A percentile compares a stretch with the other conserved stretches of the same genome.
phyloP scores from a whole-genome alignment of 2,797 vertebrate genomes.

The Holocentrus rufus region DNA sequence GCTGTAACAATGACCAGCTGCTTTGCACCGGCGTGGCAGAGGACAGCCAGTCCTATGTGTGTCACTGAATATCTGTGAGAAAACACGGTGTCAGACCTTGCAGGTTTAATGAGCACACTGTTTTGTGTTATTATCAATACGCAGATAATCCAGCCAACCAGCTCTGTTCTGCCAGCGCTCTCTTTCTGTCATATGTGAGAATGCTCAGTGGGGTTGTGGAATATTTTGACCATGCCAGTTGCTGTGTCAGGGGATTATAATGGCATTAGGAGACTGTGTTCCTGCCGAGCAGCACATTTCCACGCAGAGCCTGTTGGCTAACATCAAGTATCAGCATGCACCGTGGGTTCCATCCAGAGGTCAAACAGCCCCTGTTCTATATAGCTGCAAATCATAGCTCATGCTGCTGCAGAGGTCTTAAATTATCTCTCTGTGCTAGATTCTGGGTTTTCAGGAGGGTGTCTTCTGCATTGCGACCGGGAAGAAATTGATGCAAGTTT shows the following conservation, averaged over 20 bases:
- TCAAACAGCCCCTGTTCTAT: slow-evolving; percentile 73
- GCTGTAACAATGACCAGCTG: slow-evolving; percentile 67
- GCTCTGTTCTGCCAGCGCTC: slow-evolving; percentile 56
- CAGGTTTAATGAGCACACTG: slow-evolving; percentile 61
- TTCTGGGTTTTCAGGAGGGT: slow-evolving; percentile 24
- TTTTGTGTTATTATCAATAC: slow-evolving; percentile 58
- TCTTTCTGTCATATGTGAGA: slow-evolving; percentile 54
- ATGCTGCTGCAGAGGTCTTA: slow-evolving; percentile 60
- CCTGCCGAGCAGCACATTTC: slow-evolving; percentile 78
- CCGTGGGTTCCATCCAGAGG: slow-evolving; percentile 77
- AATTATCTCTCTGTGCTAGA: slow-evolving; percentile 58
- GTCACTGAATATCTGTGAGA: slow-evolving; percentile 78
- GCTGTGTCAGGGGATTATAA: slow-evolving; percentile 80
- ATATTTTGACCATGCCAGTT: slow-evolving; percentile 77
- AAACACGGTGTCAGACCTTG: slow-evolving; percentile 51
- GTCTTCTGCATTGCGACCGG: slow-evolving; percentile 16
- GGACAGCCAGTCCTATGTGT: slow-evolving; percentile 40
- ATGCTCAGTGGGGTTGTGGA: slow-evolving; percentile 57
- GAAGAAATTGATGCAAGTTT: slow-evolving; percentile 20
- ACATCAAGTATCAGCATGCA: slow-evolving; percentile 82
- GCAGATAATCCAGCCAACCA: slow-evolving; percentile 45
- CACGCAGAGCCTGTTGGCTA: slow-evolving; percentile 76
- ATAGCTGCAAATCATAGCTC: slow-evolving; percentile 73
- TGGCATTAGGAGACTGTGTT: slow-evolving; percentile 77
- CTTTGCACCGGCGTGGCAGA: slow-evolving; percentile 27